Percentiles rank a stretch among this genome's conserved stretches.
Conservation (phyloP, 2,888 invertebrate species). For the Embidobia sp. region DNA sequence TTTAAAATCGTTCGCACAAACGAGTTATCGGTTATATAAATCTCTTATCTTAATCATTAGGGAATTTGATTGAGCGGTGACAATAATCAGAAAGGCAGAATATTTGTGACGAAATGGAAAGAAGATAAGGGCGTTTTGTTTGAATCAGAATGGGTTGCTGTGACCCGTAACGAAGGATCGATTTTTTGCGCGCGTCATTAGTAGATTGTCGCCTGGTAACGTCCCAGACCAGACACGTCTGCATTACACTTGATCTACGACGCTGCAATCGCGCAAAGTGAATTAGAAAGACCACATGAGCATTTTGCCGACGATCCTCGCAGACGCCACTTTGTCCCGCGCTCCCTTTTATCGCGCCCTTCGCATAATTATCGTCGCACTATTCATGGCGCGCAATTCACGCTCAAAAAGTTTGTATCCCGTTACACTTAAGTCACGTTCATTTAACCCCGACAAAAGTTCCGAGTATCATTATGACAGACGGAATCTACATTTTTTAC, state of each 20-base stretch:
- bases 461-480: no score
- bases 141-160: slow-evolving; percentile 13
- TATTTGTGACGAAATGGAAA: not conserved
- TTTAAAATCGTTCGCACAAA: no score
- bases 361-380: slow-evolving; percentile 23
- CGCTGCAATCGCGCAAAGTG: slow-evolving; percentile 49
- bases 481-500: no score
- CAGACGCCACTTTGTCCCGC: slow-evolving; percentile 32
- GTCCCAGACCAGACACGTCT: slow-evolving; percentile 32
- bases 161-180: slow-evolving; percentile 46
- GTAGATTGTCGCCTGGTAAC: slow-evolving; percentile 50
- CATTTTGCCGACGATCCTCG: slow-evolving; percentile 24
- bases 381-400: slow-evolving; percentile 17
- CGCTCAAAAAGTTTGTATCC: slow-evolving; percentile 12
- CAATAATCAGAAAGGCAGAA: not conserved
- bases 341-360: slow-evolving; percentile 29
- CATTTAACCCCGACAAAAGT: slow-evolving; percentile 1
- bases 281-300: slow-evolving; percentile 54
- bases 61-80: no score
- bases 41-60: no score
- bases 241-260: slow-evolving; percentile 43
- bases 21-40: no score
- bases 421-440: slow-evolving; percentile 11
- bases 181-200: slow-evolving; percentile 49
- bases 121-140: slow-evolving; percentile 19